Evolutionary conservation across 2,888 invertebrate genomes (phyloP), one percentile per base, ranked within the genome.

Genomic region (Electrophaes corylata): DNA sequence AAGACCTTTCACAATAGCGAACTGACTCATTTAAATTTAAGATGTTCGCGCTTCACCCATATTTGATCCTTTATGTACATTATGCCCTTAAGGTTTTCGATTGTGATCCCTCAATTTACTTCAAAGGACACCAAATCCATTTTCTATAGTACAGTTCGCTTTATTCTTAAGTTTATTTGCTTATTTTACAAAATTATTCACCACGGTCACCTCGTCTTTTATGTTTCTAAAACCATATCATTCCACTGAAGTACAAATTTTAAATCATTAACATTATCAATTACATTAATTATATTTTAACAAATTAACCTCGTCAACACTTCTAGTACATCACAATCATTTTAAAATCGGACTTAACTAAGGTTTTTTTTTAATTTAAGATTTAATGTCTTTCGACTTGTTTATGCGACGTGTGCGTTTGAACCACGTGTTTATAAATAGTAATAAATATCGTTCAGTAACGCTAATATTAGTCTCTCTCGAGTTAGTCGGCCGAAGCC

Each of bases 281-380:
- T 60, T 66, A 66, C 62, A 62, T 55, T 60, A 53, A 77, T 81
- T 83, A 81, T 79, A 75, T 78, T 83, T 82, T 86, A 83, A 85
- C 87, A 84, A 86, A 88, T 58, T 49, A 88, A 87, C 79, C 84
- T 85, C 73, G 71, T 83, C 82, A 88, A 88, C 86, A 82, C 86
- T 85, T 79, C 84, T 89, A 88, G 75, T 86, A 88, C 87, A 91
- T 91, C 91, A 91, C 91, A 91, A 81, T 91, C 76, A 78, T 83
- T 83, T 83, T 85, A 87, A 78, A 86, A 83, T 76, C 78, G 81
- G 83, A 81, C 86, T 84, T 86, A 84, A 77, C 78, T 81, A 81
- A 76, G 76, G 77, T 73, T 72, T 78, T 78, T 76, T 52, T 76
- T 77, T 74, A 78, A 67, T 70, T 70, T 73, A 75, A 64, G 60